Conservation (phyloP, 1,140 invertebrate genomes). For the Venturia canescens region DNA sequence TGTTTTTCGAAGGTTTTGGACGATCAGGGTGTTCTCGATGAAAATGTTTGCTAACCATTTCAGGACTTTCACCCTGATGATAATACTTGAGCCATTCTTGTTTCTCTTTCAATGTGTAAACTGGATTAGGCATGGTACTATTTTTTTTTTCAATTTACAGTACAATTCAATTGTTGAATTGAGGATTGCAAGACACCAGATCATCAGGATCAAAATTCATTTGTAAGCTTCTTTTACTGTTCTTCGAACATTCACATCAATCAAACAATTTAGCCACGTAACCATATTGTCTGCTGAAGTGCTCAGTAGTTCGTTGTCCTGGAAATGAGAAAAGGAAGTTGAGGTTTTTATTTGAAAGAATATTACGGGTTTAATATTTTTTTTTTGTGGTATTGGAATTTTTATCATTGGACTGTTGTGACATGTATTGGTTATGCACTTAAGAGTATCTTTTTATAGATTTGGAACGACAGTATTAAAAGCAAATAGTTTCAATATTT, state of each 20-base stretch:
- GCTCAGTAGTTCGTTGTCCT: not conserved
- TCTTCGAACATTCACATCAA: not conserved
- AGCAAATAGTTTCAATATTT: too few species aligned
- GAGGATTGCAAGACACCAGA: not conserved
- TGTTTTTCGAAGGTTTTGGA: constrained; percentile 40
- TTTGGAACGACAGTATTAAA: too few species aligned
- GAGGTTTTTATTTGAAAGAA: not conserved
- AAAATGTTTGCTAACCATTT: constrained; percentile 42
- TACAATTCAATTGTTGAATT: not conserved
- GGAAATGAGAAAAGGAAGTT: not conserved
- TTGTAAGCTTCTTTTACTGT: not conserved
- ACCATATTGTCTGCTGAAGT: not conserved
- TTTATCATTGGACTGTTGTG: too few species aligned
- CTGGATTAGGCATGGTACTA: constrained; percentile 31
- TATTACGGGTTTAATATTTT: too few species aligned
- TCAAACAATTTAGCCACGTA: not conserved
- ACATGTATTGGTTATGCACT: too few species aligned
- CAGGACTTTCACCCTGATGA: constrained; percentile 38
- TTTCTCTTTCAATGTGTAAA: constrained; percentile 38
- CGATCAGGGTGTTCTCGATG: constrained; percentile 31
- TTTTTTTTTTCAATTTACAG: constrained; percentile 2
- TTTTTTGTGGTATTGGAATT: too few species aligned
- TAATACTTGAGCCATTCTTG: constrained; percentile 40
- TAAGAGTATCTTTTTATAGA: too few species aligned
- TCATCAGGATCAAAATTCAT: not conserved